Evolutionary conservation across 2,113 vertebrate genomes (phyloP).

Genomic region (Trachemys scripta): DNA sequence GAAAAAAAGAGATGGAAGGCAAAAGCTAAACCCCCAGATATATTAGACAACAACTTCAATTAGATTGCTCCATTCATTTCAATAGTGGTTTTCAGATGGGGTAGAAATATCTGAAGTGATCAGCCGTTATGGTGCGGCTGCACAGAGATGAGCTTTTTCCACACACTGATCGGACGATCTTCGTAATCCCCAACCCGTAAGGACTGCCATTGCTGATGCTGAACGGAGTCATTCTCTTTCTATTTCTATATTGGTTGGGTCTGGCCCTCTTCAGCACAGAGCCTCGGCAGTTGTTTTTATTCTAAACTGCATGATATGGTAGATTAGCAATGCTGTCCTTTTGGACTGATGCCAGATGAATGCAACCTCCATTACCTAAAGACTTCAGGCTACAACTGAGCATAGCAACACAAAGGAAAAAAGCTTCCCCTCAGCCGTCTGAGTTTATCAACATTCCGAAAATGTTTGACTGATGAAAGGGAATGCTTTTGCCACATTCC

Average conservation of each 20-base stretch:
- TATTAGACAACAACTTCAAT: neutral
- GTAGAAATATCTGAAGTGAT: neutral
- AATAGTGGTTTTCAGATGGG: accelerated
- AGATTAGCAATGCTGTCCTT: neutral
- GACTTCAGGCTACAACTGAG: neutral
- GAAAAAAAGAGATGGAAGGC: neutral
- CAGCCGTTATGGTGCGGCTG: neutral
- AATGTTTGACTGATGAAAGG: neutral
- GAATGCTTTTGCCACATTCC: neutral
- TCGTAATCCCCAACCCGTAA: neutral
- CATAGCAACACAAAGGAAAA: neutral
- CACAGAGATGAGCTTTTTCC: neutral
- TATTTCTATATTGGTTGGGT: accelerated
- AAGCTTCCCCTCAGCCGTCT: neutral
- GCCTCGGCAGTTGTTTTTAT: neutral
- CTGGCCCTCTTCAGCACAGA: neutral
- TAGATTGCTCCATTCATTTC: neutral
- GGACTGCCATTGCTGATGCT: neutral
- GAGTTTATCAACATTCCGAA: neutral
- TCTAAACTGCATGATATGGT: neutral
- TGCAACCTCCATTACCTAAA: neutral
- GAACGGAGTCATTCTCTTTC: neutral
- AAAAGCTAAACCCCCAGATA: neutral
- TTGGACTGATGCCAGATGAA: neutral
- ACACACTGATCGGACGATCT: neutral